A percentile compares a stretch with the other conserved stretches of the same genome.
phyloP scores from a whole-genome alignment of 2,113 vertebrate genomes.

The Terrapene triunguis region DNA sequence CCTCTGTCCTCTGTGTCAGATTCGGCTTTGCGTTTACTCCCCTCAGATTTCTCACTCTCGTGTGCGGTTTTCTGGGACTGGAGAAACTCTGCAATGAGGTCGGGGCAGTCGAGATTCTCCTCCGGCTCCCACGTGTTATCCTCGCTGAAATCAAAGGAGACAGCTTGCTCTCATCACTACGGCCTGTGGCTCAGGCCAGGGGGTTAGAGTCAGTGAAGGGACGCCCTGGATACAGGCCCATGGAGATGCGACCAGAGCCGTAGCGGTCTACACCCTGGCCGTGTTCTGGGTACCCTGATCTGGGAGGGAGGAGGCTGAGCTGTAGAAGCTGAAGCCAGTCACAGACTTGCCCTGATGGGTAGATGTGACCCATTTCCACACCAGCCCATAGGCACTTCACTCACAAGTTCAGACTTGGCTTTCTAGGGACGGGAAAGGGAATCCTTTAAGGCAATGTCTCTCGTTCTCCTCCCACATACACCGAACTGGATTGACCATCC shows the following conservation, averaged over 20 bases:
- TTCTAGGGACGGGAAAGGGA: neutral
- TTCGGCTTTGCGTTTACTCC: slow-evolving; percentile 91
- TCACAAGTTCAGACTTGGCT: neutral
- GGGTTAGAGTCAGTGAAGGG: no score
- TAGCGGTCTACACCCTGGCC: neutral
- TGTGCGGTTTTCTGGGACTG: slow-evolving; percentile 93
- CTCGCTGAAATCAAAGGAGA: slow-evolving; percentile 83
- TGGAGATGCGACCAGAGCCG: neutral
- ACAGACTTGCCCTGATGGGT: neutral
- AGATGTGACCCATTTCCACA: neutral
- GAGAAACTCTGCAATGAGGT: slow-evolving; percentile 95
- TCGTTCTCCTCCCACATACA: neutral
- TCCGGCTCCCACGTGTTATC: slow-evolving; percentile 99
- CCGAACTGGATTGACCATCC: neutral
- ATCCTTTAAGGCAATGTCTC: neutral
- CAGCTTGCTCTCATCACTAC: neutral
- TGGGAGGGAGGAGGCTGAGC: neutral
- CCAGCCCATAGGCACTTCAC: neutral
- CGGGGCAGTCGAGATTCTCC: slow-evolving; percentile 97
- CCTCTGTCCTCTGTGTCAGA: slow-evolving; percentile 87
- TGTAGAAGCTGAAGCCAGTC: neutral
- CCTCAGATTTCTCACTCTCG: slow-evolving; percentile 86
- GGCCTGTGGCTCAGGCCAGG: neutral
- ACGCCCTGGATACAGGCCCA: neutral
- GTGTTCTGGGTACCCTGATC: neutral